Base-by-base conservation (phyloP, 64 coral and sea anemone species). In the Astreopora myriophthalma region DNA sequence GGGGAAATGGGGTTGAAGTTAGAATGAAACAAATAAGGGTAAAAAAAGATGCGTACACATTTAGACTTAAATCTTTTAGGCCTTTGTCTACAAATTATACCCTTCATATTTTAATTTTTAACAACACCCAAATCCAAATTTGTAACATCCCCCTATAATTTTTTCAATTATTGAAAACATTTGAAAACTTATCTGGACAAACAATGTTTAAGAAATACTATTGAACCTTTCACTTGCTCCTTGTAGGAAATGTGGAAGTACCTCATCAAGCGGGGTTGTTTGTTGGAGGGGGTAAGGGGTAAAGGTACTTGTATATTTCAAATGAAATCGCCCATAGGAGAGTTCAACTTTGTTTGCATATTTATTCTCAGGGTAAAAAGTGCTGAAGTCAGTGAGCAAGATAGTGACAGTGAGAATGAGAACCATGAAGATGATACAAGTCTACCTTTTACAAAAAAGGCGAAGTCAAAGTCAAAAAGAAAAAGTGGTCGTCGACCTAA, bases 401-500 rank as follows among this genome's bases (percentile, higher is more conserved):
- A 63, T 63, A 63, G 1, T 63, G 60, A 63, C 60, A 63, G 60
- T 63, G 60, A 63, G 60, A 63, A 63, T 63, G 60, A 63, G 60
- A 14, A 63, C 60, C 60, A 63, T 63, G 60, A 63, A 63, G 60
- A 63, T 63, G 60, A 63, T 63, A 63, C 16, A 14, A 63, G 60
- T 63, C 60, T 63, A 63, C 60, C 60, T 63, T 63, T 63, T 63
- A 63, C 60, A 63, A 63, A 63, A 63, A 63, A 63, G 60, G 60
- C 60, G 16, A 63, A 63, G 60, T 63, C 60, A 68, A 76, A 89
- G 30, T 46, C 42, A 46, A 46, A 46, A 46, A 46, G 22, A 68
- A 68, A 68, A 68, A 46, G 64, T 88, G 34, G 71, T 88, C 42
- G 42, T 68, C 64, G 64, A 27, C 64, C 64, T 68, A 68, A 68